Percentiles rank a stretch among this genome's conserved stretches.
These are phyloP conservation scores for Drosophila parvula DNA, from an alignment of 1,140 invertebrate genomes.

Conservation along the genomic window DNA sequence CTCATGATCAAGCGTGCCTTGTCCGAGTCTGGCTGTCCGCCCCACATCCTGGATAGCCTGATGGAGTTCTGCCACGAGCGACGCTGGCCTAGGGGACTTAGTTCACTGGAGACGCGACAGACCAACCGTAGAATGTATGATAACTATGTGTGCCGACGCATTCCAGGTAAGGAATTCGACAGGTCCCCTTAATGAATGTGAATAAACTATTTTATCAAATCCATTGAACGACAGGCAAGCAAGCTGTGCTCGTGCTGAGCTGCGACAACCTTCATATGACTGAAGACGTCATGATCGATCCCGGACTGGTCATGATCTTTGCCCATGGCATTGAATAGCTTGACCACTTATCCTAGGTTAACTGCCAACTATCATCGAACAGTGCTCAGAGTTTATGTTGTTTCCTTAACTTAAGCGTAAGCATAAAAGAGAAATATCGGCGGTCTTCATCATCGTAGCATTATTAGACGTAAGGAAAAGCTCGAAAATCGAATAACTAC, in stretches of 20 bases:
- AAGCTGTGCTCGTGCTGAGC: conserved; percentile 96
- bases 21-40: conserved; percentile 95
- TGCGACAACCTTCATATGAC: conserved; percentile 98
- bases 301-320: conserved; percentile 99
- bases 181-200: neutral
- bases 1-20: conserved; percentile 95
- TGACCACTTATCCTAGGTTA: conserved; percentile 51
- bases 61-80: conserved; percentile 99
- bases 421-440: conserved; percentile 12
- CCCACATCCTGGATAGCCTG: conserved; percentile 95
- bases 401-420: conserved; percentile 65
- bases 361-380: conserved; percentile 50
- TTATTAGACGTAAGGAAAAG: conserved; percentile 36
- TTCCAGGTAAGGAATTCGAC: conserved; percentile 87
- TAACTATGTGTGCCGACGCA: conserved; percentile 96
- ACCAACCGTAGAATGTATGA: conserved; percentile 95
- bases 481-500: conserved; percentile 39
- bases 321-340: conserved; percentile 95
- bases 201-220: neutral
- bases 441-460: conserved; percentile 37
- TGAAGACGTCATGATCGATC: conserved; percentile 97
- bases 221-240: conserved; percentile 86
- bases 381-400: conserved; percentile 79
- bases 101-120: conserved; percentile 95
- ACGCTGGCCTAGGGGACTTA: conserved; percentile 96